Conservation (phyloP, 1,140 invertebrate species). For the Notospermus geniculatus region DNA sequence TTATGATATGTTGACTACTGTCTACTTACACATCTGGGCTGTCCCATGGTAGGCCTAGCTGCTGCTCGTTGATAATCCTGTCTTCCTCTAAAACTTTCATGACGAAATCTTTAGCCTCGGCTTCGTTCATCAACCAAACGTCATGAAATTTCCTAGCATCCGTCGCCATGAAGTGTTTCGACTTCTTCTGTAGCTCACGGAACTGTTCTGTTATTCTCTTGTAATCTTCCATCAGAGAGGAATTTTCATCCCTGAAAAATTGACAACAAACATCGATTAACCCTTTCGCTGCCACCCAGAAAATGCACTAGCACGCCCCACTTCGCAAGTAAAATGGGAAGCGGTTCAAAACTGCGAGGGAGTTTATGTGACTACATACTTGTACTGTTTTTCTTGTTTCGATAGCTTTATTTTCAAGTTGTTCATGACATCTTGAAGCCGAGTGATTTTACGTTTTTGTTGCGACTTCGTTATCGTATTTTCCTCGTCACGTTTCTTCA, state of each 20-base stretch:
- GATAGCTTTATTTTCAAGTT: slow-evolving; percentile 64
- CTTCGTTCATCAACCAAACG: slow-evolving; percentile 71
- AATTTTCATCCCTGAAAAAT: slow-evolving; percentile 51
- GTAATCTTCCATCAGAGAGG: slow-evolving; percentile 52
- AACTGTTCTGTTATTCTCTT: slow-evolving; percentile 55
- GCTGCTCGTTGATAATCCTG: slow-evolving; percentile 67
- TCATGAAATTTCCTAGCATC: slow-evolving; percentile 62
- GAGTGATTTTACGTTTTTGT: slow-evolving; percentile 74
- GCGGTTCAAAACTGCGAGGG: too few species aligned
- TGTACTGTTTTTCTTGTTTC: slow-evolving; percentile 62
- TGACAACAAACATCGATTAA: too few species aligned
- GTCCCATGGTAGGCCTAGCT: slow-evolving; percentile 66
- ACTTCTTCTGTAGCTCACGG: slow-evolving; percentile 53
- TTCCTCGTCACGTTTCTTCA: slow-evolving; percentile 82
- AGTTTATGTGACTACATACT: too few species aligned
- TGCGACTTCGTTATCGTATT: slow-evolving; percentile 78
- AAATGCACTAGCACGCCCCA: too few species aligned
- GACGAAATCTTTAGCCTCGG: slow-evolving; percentile 61
- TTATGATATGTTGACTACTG: too few species aligned
- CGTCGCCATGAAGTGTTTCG: slow-evolving; percentile 63
- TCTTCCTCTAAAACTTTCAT: slow-evolving; percentile 64
- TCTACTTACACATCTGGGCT: slow-evolving; percentile 55
- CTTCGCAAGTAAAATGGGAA: too few species aligned
- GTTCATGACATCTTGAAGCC: slow-evolving; percentile 69
- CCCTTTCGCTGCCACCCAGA: too few species aligned